These are phyloP conservation scores for Pseudobourletiella spinata DNA, from an alignment of 1,140 invertebrate species.

Conservation along the genomic window DNA sequence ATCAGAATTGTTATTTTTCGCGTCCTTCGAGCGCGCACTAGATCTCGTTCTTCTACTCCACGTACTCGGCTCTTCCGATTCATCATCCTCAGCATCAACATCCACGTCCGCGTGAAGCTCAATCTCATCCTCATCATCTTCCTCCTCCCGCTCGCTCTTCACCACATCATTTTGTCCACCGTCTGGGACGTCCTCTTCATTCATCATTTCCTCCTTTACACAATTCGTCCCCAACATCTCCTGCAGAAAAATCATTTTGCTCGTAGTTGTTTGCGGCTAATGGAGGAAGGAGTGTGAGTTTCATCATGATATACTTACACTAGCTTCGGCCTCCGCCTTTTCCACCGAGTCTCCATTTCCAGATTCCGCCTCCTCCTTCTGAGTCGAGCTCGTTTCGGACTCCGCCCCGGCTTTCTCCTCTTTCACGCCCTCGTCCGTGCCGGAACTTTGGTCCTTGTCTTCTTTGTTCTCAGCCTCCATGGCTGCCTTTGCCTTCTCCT, in stretches of 20 bases:
- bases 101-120: conserved; percentile 29
- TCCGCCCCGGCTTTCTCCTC: no score
- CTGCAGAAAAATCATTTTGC: no score
- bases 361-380: no score
- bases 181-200: neutral
- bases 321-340: neutral
- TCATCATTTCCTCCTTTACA: no score
- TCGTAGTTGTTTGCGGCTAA: neutral
- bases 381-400: no score
- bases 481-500: neutral
- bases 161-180: neutral
- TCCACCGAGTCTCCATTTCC: neutral
- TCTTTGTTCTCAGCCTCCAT: neutral
- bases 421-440: no score
- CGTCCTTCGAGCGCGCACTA: no score
- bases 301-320: neutral
- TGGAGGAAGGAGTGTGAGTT: neutral
- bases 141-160: conserved; percentile 10
- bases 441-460: no score
- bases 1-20: no score
- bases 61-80: conserved; percentile 13
- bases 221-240: no score
- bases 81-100: conserved; percentile 22
- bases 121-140: conserved; percentile 35
- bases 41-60: conserved; percentile 27